Conservation (phyloP, 2,888 invertebrate species). For the Meandrusa payeni region DNA sequence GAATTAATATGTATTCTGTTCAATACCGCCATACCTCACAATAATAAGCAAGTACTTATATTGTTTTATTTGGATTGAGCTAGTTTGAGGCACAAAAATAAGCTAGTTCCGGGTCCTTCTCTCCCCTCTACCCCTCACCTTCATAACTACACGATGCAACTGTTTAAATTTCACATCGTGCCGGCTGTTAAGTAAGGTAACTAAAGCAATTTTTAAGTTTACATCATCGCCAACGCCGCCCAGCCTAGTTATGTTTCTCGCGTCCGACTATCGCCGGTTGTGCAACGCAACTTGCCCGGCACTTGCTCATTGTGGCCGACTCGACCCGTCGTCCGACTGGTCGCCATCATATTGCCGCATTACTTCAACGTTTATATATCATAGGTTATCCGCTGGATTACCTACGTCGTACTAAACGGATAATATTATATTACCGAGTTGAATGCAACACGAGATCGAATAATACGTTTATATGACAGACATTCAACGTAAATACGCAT, state of each 20-base stretch:
- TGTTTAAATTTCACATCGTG: slow-evolving; percentile 66
- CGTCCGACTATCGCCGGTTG: slow-evolving; percentile 75
- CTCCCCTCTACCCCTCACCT: slow-evolving; percentile 50
- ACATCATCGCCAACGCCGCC: slow-evolving; percentile 71
- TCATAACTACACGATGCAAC: slow-evolving; percentile 54
- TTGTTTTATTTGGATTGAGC: no score
- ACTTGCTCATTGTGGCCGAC: slow-evolving; percentile 74
- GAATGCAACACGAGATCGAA: not conserved
- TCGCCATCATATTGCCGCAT: no score
- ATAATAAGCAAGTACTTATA: no score
- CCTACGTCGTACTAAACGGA: slow-evolving; percentile 40
- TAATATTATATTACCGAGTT: not conserved
- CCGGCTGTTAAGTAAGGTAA: slow-evolving; percentile 72
- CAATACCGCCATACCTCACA: no score
- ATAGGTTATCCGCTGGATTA: slow-evolving; percentile 48
- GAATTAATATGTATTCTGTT: no score
- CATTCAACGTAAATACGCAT: no score
- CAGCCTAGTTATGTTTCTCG: slow-evolving; percentile 80
- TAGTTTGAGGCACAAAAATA: no score
- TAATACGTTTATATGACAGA: no score
- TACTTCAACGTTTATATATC: not conserved
- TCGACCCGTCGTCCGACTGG: slow-evolving; percentile 70
- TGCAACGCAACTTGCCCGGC: slow-evolving; percentile 75
- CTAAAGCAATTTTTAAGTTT: slow-evolving; percentile 79
- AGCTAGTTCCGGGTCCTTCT: slow-evolving; percentile 71